A percentile compares a stretch with the other conserved stretches of the same genome.
Evolutionary conservation across 2,797 vertebrate species (phyloP).

Genomic region (Corythornis leucogaster): DNA sequence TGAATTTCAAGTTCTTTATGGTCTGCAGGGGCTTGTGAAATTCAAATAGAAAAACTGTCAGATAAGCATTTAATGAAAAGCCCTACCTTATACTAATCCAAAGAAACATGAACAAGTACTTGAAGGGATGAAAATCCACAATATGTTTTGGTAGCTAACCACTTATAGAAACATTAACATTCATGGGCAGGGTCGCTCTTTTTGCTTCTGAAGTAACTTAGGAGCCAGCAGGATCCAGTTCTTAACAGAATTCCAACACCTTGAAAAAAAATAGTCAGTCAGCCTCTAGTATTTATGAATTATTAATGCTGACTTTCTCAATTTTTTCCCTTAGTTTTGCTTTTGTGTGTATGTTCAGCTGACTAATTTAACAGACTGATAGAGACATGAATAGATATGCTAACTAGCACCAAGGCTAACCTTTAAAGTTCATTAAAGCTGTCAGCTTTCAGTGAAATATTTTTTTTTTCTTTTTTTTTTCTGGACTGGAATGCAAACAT

Average conservation of each 20-base stretch:
- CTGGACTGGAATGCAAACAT: conserved; percentile 72
- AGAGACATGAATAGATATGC: conserved; percentile 81
- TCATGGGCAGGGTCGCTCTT: conserved; percentile 41
- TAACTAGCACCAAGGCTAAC: conserved; percentile 78
- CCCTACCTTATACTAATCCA: conserved; percentile 72
- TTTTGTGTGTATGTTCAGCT: conserved; percentile 75
- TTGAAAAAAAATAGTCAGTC: conserved; percentile 66
- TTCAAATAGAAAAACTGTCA: conserved; percentile 80
- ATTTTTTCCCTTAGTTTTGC: conserved; percentile 66
- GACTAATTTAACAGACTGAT: conserved; percentile 79
- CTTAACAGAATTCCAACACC: conserved; percentile 65
- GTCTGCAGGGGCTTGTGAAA: conserved; percentile 76
- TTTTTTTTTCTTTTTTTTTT: conserved; percentile 73
- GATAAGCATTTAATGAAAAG: conserved; percentile 75
- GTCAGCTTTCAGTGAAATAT: conserved; percentile 79
- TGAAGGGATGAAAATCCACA: conserved; percentile 71
- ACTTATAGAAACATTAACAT: conserved; percentile 76
- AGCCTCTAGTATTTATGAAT: conserved; percentile 77
- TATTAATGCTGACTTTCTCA: conserved; percentile 77
- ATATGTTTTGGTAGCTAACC: conserved; percentile 68
- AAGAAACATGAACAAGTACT: conserved; percentile 73
- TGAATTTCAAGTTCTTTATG: conserved; percentile 73
- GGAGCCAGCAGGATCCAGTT: conserved; percentile 67
- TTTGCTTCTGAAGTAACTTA: conserved; percentile 70
- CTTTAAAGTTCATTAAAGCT: conserved; percentile 80